A percentile compares a stretch with the other conserved stretches of the same genome.
Conservation (phyloP, 2,888 invertebrate species). For the Drosophila merina region DNA sequence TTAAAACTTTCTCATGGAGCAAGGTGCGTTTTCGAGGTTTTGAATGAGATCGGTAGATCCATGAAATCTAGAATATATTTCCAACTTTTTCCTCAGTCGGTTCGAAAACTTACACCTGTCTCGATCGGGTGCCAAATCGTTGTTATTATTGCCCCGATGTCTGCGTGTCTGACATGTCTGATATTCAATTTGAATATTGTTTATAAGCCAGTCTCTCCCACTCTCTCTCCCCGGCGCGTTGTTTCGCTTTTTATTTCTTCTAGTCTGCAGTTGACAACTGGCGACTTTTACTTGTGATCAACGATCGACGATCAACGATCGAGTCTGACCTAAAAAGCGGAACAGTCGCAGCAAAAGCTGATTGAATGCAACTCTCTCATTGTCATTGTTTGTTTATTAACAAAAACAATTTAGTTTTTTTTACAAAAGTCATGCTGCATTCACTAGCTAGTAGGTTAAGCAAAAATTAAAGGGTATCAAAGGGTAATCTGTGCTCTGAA, state of each 20-base stretch:
- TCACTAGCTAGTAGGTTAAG: slow-evolving; percentile 7
- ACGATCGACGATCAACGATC: slow-evolving; percentile 42
- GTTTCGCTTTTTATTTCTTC: slow-evolving; percentile 51
- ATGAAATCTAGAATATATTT: not conserved
- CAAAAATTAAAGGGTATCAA: slow-evolving; percentile 9
- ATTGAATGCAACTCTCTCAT: slow-evolving; percentile 60
- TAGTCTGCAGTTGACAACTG: slow-evolving; percentile 57
- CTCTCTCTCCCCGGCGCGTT: slow-evolving; percentile 1
- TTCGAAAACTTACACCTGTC: slow-evolving; percentile 4
- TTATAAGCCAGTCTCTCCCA: slow-evolving; percentile 61
- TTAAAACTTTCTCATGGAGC: slow-evolving; percentile 52
- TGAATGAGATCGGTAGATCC: no score
- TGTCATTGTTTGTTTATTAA: slow-evolving; percentile 22
- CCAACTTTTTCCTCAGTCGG: slow-evolving; percentile 3
- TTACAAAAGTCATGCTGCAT: slow-evolving; percentile 67
- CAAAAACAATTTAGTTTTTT: slow-evolving; percentile 35
- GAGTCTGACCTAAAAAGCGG: slow-evolving; percentile 72
- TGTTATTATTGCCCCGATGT: slow-evolving; percentile 25
- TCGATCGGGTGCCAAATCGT: slow-evolving; percentile 26
- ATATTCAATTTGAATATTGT: slow-evolving; percentile 70
- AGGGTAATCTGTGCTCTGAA: not conserved
- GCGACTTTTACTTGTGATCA: slow-evolving; percentile 70
- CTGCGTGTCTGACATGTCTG: slow-evolving; percentile 41
- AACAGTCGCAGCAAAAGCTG: slow-evolving; percentile 55
- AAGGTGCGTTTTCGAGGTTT: not conserved